Conservation (phyloP, 1,140 invertebrate species). For the Drosophila persimilis region DNA sequence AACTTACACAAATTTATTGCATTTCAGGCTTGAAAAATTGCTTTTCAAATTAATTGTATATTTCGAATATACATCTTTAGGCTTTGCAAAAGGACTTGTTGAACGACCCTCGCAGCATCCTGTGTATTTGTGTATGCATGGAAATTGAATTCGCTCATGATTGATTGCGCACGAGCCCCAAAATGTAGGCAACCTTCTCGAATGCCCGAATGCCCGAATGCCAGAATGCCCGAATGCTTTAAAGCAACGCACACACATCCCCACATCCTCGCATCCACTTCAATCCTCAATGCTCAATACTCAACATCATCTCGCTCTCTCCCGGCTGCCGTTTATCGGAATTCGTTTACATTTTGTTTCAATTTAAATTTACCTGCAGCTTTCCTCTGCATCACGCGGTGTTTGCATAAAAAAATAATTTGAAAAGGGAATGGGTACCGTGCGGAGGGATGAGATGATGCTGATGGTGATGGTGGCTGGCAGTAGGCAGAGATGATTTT, state of each 20-base stretch:
- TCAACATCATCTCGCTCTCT: slow-evolving; percentile 13
- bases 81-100: slow-evolving; percentile 1
- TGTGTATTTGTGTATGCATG: slow-evolving; percentile 39
- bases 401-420: slow-evolving; percentile 41
- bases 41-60: background rate
- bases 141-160: slow-evolving; percentile 78
- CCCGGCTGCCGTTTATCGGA: slow-evolving; percentile 17
- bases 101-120: too few species aligned
- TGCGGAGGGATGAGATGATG: background rate
- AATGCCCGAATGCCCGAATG: slow-evolving; percentile 13
- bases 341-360: slow-evolving; percentile 71
- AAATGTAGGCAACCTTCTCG: slow-evolving; percentile 59
- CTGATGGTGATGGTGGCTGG: background rate
- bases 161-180: slow-evolving; percentile 67
- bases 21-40: too few species aligned
- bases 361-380: slow-evolving; percentile 63
- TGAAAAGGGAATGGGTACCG: background rate
- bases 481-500: too few species aligned
- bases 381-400: slow-evolving; percentile 33
- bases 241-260: slow-evolving; percentile 20
- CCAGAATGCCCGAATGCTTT: slow-evolving; percentile 31
- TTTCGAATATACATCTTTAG: slow-evolving; percentile 6
- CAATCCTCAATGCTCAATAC: slow-evolving; percentile 11
- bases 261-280: background rate
- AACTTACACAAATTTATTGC: too few species aligned